Conservation (phyloP, 2,113 vertebrate genomes). For the Sinocyclocheilus grahami region DNA sequence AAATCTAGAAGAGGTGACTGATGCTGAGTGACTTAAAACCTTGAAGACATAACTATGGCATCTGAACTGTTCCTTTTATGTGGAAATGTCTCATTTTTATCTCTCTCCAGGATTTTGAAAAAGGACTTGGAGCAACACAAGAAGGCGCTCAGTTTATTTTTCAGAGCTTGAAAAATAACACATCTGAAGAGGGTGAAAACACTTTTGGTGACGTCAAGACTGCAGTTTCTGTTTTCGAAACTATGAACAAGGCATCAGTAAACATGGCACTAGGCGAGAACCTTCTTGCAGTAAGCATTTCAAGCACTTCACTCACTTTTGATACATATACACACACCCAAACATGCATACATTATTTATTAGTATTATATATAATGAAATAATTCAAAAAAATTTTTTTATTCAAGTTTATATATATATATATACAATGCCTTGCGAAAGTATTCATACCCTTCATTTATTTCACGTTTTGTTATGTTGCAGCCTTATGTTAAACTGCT, state of each 20-base stretch:
- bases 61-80: neutral
- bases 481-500: too few species aligned
- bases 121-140: slow-evolving; percentile 66
- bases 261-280: neutral
- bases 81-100: neutral
- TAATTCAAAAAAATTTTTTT: too few species aligned
- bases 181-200: accelerated
- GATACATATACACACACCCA: too few species aligned
- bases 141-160: slow-evolving; percentile 62
- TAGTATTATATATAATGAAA: too few species aligned
- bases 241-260: slow-evolving; percentile 44
- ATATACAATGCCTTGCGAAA: too few species aligned
- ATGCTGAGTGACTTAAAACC: neutral
- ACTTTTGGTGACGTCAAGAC: slow-evolving; percentile 56
- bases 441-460: too few species aligned
- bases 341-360: too few species aligned
- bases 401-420: too few species aligned
- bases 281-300: slow-evolving; percentile 64
- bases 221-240: slow-evolving; percentile 60
- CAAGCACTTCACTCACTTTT: neutral
- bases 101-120: slow-evolving; percentile 61
- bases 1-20: neutral
- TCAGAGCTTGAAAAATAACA: slow-evolving; percentile 60
- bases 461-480: too few species aligned
- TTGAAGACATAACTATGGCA: too few species aligned